Evolutionary conservation across 2,797 vertebrate species (phyloP).

Genomic region (Dipus sagitta): DNA sequence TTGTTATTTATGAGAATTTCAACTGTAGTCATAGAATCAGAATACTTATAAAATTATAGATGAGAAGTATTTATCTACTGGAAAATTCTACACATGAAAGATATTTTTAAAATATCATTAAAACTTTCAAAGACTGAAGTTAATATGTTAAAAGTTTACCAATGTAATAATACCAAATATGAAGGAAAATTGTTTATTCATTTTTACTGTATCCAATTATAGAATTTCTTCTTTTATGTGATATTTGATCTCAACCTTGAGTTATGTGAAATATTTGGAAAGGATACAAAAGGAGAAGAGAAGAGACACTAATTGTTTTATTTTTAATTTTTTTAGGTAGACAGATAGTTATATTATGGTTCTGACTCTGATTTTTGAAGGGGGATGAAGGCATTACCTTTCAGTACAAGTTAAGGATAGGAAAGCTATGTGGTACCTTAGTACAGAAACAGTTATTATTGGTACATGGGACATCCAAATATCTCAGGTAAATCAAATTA

Average conservation of each 20-base stretch:
- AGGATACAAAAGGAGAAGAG: neutral
- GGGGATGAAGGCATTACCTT: neutral
- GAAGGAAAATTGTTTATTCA: neutral
- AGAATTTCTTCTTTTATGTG: neutral
- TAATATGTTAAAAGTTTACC: neutral
- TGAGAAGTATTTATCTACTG: neutral
- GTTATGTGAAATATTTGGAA: neutral
- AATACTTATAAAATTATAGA: conserved; percentile 22
- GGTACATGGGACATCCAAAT: neutral
- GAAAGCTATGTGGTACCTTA: rapidly evolving
- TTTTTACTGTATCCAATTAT: neutral
- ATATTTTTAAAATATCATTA: neutral
- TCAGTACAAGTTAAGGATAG: neutral
- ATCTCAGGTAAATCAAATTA: neutral
- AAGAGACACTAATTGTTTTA: neutral
- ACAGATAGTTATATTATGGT: neutral
- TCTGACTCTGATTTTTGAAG: neutral
- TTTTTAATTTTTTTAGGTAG: neutral
- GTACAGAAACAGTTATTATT: neutral
- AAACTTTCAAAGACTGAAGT: neutral
- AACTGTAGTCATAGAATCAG: neutral
- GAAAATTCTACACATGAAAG: neutral
- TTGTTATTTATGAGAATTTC: conserved; percentile 8
- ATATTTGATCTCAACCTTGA: neutral
- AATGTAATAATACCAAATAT: neutral